Evolutionary conservation across 2,113 vertebrate species (phyloP).

Genomic region (Sinocyclocheilus grahami): DNA sequence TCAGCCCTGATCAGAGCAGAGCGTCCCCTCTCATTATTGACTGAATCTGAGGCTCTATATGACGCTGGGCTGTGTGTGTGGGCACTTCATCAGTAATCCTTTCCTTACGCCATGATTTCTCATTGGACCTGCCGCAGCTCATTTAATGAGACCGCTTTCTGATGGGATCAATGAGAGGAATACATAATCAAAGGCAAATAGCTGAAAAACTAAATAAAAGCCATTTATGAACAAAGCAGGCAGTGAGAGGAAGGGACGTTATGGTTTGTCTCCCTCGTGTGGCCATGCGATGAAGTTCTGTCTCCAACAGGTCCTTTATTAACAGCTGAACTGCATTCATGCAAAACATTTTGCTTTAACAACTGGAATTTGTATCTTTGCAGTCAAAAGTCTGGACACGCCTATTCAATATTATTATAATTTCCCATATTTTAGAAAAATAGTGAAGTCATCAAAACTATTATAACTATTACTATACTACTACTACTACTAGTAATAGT

Average conservation of each 20-base stretch:
- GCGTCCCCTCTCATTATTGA: conserved; percentile 5
- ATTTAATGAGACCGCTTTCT: neutral
- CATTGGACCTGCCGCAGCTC: neutral
- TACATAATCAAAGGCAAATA: neutral
- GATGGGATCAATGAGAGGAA: neutral
- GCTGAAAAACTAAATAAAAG: neutral
- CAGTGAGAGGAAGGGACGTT: neutral
- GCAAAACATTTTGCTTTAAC: too few relatives aligned
- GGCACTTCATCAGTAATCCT: neutral
- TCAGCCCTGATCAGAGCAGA: neutral
- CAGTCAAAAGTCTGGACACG: too few relatives aligned
- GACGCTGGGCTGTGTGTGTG: neutral
- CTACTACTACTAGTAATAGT: too few relatives aligned
- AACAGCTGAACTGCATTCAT: neutral
- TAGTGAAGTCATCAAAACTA: too few relatives aligned
- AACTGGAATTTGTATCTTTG: too few relatives aligned
- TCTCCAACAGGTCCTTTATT: neutral
- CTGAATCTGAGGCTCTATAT: neutral
- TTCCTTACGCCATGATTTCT: neutral
- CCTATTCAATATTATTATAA: too few relatives aligned
- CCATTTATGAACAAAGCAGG: neutral
- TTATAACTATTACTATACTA: too few relatives aligned
- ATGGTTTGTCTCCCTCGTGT: conserved; percentile 60
- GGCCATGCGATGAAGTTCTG: neutral
- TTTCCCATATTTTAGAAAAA: too few relatives aligned